phyloP scores from a whole-genome alignment of 2,797 vertebrate species.

The Petrocephalus schoutedeni region DNA sequence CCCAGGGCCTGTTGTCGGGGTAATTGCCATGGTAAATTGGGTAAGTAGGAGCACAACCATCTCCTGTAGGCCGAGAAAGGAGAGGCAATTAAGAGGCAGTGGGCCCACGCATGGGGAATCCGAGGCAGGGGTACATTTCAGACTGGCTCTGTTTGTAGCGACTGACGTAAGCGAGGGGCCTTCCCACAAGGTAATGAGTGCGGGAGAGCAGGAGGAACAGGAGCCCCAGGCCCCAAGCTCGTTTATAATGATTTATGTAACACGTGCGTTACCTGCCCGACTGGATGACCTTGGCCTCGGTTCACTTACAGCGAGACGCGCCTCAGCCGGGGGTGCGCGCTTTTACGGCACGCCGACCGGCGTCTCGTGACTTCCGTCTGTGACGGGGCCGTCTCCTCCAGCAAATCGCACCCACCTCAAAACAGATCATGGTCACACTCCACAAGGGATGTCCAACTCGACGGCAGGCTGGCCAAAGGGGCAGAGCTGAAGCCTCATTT shows the following conservation, averaged over 20 bases:
- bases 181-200: background rate
- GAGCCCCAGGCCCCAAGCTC: background rate
- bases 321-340: background rate
- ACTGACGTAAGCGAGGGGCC: background rate
- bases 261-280: background rate
- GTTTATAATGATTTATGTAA: constrained; percentile 5
- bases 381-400: background rate
- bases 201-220: background rate
- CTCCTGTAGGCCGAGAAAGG: background rate
- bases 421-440: constrained; percentile 23
- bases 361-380: constrained; percentile 35
- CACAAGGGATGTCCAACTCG: background rate
- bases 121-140: background rate
- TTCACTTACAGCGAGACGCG: background rate
- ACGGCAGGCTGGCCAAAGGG: constrained; percentile 6
- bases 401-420: constrained; percentile 26
- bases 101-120: background rate
- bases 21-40: background rate
- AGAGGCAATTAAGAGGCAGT: background rate
- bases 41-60: background rate
- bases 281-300: background rate
- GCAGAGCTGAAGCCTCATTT: background rate
- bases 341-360: constrained; percentile 15
- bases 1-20: background rate
- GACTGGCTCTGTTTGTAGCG: background rate